Evolutionary conservation across 2,888 invertebrate genomes (phyloP).

Genomic region (Hedya salicella): DNA sequence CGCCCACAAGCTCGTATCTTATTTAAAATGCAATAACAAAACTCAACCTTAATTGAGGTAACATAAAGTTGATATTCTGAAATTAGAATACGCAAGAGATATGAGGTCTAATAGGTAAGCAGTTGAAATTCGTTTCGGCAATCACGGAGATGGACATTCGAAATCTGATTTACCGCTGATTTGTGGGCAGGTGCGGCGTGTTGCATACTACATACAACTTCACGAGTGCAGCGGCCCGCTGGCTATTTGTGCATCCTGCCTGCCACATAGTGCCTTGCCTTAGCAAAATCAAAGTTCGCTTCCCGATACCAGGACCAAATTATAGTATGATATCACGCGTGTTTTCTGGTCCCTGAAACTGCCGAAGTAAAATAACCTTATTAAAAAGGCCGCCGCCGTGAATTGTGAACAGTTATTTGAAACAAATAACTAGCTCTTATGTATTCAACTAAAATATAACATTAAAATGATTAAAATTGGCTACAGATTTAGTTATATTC

Average conservation of each 20-base stretch:
- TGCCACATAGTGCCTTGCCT: too few species aligned
- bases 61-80: constrained; percentile 8
- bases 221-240: constrained; percentile 28
- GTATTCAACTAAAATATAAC: too few species aligned
- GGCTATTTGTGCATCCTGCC: constrained; percentile 1
- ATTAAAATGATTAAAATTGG: too few species aligned
- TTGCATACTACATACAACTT: constrained; percentile 35
- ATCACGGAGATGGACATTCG: constrained; percentile 74
- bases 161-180: constrained; percentile 82
- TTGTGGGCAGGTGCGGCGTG: constrained; percentile 68
- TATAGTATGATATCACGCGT: too few species aligned
- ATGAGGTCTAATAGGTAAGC: constrained; percentile 39
- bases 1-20: not conserved
- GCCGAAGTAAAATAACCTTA: too few species aligned
- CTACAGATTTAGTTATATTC: too few species aligned
- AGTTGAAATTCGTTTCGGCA: constrained; percentile 65
- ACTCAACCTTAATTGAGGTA: not conserved
- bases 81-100: constrained; percentile 14
- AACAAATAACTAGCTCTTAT: too few species aligned
- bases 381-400: too few species aligned
- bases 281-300: too few species aligned
- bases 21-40: not conserved
- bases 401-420: too few species aligned
- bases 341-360: too few species aligned
- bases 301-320: too few species aligned